These are phyloP conservation scores for Eurystomus glaucurus DNA, from an alignment of 2,797 vertebrate genomes.

Conservation along the genomic window DNA sequence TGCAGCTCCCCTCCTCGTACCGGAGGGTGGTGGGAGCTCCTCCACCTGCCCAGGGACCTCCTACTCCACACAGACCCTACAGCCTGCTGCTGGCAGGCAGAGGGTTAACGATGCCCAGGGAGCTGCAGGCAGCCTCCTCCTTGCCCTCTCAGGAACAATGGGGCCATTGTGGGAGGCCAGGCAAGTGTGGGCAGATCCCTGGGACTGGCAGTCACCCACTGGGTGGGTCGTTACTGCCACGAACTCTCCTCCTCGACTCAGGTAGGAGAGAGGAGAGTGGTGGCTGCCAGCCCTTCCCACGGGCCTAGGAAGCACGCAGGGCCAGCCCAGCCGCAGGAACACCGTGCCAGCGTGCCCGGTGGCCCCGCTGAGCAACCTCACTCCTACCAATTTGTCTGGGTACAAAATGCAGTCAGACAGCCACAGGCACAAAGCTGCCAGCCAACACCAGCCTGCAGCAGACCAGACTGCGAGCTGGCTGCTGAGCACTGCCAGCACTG, in stretches of 20 bases:
- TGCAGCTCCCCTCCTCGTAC: rapidly evolving
- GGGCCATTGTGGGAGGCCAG: conserved; percentile 75
- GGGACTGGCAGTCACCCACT: conserved; percentile 54
- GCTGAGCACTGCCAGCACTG: background rate
- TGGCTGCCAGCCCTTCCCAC: background rate
- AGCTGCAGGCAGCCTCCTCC: conserved; percentile 74
- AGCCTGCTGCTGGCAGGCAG: background rate
- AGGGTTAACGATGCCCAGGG: conserved; percentile 77
- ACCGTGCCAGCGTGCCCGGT: background rate
- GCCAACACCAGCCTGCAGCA: background rate
- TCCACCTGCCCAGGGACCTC: background rate
- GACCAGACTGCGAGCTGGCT: background rate
- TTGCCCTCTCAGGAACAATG: conserved; percentile 82
- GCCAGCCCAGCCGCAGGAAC: background rate
- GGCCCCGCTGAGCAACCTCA: background rate
- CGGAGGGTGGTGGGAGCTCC: background rate
- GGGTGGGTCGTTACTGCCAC: background rate
- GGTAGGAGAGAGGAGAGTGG: conserved; percentile 28
- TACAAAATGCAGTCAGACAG: background rate
- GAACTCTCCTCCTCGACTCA: conserved; percentile 8
- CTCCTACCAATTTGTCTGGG: background rate
- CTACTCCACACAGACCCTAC: rapidly evolving
- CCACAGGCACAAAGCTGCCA: background rate
- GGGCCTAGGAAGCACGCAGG: background rate
- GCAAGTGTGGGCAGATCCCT: conserved; percentile 76